Evolutionary conservation across 2,888 invertebrate genomes (phyloP).

Genomic region (Caenorhabditis zanzibari): DNA sequence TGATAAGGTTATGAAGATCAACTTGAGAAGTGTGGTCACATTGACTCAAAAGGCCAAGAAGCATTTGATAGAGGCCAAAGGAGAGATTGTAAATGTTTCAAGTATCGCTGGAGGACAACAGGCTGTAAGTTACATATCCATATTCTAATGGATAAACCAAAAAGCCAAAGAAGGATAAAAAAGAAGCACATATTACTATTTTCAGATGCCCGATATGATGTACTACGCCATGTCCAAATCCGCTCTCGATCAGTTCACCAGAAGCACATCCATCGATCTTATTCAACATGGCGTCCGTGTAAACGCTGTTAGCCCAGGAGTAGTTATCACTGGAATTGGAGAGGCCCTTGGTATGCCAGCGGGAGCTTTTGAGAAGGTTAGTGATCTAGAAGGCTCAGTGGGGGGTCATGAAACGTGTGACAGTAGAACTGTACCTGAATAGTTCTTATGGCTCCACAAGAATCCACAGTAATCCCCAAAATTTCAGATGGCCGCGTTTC

Average conservation of each 20-base stretch:
- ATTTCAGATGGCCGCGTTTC: not conserved
- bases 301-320: slow-evolving; percentile 52
- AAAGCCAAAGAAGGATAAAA: not conserved
- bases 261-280: slow-evolving; percentile 42
- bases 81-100: slow-evolving; percentile 60
- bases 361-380: slow-evolving; percentile 12
- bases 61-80: slow-evolving; percentile 38
- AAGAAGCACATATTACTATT: not conserved
- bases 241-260: slow-evolving; percentile 53
- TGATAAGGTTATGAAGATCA: slow-evolving; percentile 37
- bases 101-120: slow-evolving; percentile 46
- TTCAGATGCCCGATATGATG: slow-evolving; percentile 13
- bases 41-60: slow-evolving; percentile 50
- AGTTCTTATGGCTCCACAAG: no score
- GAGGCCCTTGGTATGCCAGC: slow-evolving; percentile 45
- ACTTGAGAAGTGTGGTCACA: slow-evolving; percentile 51
- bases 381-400: not conserved
- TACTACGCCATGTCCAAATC: slow-evolving; percentile 61
- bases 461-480: no score
- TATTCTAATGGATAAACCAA: not conserved
- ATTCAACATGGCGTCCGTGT: slow-evolving; percentile 54
- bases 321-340: slow-evolving; percentile 35
- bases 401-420: no score
- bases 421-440: no score
- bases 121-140: slow-evolving; percentile 8